Percentiles rank a stretch among this genome's conserved stretches.
Evolutionary conservation across 2,113 vertebrate species (phyloP).

Genomic region (Alexandromys fortis): DNA sequence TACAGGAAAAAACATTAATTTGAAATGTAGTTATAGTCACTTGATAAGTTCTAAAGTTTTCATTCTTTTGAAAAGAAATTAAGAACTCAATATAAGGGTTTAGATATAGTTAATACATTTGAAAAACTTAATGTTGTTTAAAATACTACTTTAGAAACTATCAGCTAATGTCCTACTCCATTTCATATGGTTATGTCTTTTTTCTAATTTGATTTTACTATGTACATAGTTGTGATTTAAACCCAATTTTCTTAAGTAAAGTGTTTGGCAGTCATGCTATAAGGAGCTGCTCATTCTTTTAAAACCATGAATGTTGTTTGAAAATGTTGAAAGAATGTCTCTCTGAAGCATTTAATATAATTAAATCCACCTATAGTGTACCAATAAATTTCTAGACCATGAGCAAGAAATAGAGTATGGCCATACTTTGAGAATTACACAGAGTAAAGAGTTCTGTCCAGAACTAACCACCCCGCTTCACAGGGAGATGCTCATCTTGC

Average conservation of each 20-base stretch:
- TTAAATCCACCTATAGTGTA: slow-evolving; percentile 35
- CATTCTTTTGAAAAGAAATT: slow-evolving; percentile 52
- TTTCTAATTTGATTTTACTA: slow-evolving; percentile 47
- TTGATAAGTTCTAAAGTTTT: slow-evolving; percentile 47
- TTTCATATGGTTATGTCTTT: slow-evolving; percentile 48
- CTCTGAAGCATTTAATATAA: slow-evolving; percentile 50
- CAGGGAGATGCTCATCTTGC: background rate
- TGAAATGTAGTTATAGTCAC: background rate
- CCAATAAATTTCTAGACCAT: slow-evolving; percentile 14
- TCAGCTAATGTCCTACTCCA: slow-evolving; percentile 47
- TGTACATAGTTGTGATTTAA: slow-evolving; percentile 57
- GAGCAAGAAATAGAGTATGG: background rate
- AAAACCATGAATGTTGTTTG: slow-evolving; percentile 43
- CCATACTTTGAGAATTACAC: slow-evolving; percentile 44
- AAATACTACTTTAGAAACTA: slow-evolving; percentile 19
- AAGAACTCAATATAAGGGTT: slow-evolving; percentile 18
- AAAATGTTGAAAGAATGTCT: background rate
- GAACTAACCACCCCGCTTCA: slow-evolving; percentile 29
- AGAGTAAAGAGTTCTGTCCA: background rate
- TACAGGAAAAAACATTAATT: background rate
- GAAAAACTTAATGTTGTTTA: slow-evolving; percentile 27
- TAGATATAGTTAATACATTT: slow-evolving; percentile 28
- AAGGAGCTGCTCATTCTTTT: slow-evolving; percentile 54
- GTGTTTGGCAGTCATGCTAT: slow-evolving; percentile 3
- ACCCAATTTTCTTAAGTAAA: slow-evolving; percentile 46